Evolutionary conservation across 2,113 vertebrate species (phyloP).

Genomic region (Zapus hudsonius): DNA sequence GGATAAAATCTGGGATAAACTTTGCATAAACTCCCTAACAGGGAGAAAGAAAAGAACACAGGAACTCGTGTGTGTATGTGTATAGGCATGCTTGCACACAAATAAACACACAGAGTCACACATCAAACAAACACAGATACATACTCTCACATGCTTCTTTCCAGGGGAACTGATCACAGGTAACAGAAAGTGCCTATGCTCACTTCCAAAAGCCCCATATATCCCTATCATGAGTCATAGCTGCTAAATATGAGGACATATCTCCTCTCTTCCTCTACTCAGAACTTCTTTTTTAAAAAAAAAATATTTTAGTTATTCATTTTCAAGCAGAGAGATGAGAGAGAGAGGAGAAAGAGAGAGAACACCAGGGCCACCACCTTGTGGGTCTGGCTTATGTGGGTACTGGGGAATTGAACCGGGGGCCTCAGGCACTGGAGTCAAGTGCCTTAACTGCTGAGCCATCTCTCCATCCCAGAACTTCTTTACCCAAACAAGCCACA

Average conservation of each 20-base stretch:
- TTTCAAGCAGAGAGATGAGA: too few relatives aligned
- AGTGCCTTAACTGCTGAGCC: too few relatives aligned
- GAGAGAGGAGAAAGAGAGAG: too few relatives aligned
- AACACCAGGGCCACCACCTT: too few relatives aligned
- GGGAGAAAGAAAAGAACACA: conserved; percentile 62
- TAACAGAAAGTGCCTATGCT: conserved; percentile 42
- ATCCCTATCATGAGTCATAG: conserved; percentile 43
- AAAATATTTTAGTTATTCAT: too few relatives aligned
- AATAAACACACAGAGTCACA: accelerated
- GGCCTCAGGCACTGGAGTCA: too few relatives aligned
- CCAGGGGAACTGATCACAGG: conserved; percentile 53
- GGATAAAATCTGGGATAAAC: conserved; percentile 67
- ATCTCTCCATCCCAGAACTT: too few relatives aligned
- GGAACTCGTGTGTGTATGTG: background rate
- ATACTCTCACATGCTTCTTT: conserved; percentile 43
- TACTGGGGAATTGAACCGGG: too few relatives aligned
- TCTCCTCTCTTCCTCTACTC: conserved; percentile 15
- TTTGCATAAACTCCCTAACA: conserved; percentile 75
- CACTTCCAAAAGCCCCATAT: conserved; percentile 33
- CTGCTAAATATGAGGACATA: conserved; percentile 54
- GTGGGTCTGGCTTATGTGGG: too few relatives aligned
- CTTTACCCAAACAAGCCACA: conserved; percentile 36
- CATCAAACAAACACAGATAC: too few relatives aligned
- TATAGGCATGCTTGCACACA: background rate
- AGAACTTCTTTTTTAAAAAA: too few relatives aligned